phyloP scores from a whole-genome alignment of 2,888 invertebrate species.

The Hypolimnas misippus region DNA sequence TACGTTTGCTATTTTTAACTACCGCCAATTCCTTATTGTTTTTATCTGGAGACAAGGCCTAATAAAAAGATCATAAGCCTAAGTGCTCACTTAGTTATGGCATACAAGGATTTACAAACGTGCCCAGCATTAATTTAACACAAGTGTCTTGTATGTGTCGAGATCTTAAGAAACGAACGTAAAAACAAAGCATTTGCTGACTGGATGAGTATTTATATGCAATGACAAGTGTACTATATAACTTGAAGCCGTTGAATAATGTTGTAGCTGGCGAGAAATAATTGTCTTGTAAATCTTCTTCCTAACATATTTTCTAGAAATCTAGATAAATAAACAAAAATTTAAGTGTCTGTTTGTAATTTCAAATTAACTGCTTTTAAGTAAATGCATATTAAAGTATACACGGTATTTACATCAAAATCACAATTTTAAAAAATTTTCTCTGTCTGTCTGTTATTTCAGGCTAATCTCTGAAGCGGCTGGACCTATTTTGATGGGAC shows the following conservation, averaged over 20 bases:
- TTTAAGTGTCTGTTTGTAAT: no score
- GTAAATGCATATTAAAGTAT: no score
- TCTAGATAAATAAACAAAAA: no score
- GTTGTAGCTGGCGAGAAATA: background rate
- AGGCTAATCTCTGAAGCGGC: no score
- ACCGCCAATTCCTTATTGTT: background rate
- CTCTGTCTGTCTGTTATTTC: no score
- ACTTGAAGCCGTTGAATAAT: background rate
- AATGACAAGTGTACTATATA: background rate
- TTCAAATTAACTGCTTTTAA: no score
- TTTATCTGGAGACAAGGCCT: conserved; percentile 4
- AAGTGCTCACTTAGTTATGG: conserved; percentile 10
- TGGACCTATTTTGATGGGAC: no score
- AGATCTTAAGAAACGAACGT: background rate
- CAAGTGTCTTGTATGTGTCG: conserved; percentile 13
- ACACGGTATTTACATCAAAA: no score
- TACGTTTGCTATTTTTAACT: conserved; percentile 4
- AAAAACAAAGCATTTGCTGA: background rate
- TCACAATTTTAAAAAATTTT: no score
- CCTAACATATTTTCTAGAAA: background rate
- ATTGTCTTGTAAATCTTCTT: background rate
- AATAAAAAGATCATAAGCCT: conserved; percentile 11
- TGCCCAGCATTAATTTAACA: conserved; percentile 26
- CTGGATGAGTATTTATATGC: background rate
- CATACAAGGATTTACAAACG: conserved; percentile 23